Evolutionary conservation across 2,113 vertebrate genomes (phyloP).

Genomic region (Tiliqua scincoides): DNA sequence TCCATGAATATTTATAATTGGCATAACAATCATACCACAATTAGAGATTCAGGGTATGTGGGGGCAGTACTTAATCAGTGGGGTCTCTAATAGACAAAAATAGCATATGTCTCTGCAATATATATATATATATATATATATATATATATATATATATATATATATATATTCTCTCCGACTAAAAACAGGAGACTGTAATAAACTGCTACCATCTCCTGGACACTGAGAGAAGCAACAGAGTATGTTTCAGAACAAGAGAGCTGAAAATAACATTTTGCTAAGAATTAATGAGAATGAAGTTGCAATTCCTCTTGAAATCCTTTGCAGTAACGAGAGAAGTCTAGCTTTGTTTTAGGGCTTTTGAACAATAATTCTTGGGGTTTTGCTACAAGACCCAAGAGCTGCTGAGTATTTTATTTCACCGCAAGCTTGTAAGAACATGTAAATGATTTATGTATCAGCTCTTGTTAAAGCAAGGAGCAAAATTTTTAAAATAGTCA

Average conservation of each 20-base stretch:
- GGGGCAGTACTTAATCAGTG: neutral
- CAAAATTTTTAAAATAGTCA: too few relatives aligned
- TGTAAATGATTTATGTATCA: too few relatives aligned
- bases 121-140: too few relatives aligned
- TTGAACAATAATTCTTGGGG: too few relatives aligned
- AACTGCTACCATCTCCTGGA: neutral
- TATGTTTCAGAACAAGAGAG: neutral
- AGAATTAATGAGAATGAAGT: neutral
- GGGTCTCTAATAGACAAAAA: neutral
- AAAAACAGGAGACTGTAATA: neutral
- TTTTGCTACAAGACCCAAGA: too few relatives aligned
- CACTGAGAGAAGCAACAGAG: neutral
- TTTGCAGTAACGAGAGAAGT: neutral
- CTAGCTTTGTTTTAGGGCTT: neutral
- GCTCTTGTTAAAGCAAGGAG: too few relatives aligned
- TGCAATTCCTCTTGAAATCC: neutral
- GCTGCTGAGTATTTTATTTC: too few relatives aligned
- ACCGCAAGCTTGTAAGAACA: too few relatives aligned
- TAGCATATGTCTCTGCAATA: neutral
- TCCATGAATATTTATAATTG: neutral
- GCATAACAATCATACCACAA: neutral
- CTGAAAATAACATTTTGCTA: neutral
- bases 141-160: too few relatives aligned
- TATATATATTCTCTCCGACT: neutral
- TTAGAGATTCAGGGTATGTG: neutral